Evolutionary conservation across 2,113 vertebrate species (phyloP), one percentile per base, ranked within the genome.

Genomic region (Thalassoma bifasciatum): DNA sequence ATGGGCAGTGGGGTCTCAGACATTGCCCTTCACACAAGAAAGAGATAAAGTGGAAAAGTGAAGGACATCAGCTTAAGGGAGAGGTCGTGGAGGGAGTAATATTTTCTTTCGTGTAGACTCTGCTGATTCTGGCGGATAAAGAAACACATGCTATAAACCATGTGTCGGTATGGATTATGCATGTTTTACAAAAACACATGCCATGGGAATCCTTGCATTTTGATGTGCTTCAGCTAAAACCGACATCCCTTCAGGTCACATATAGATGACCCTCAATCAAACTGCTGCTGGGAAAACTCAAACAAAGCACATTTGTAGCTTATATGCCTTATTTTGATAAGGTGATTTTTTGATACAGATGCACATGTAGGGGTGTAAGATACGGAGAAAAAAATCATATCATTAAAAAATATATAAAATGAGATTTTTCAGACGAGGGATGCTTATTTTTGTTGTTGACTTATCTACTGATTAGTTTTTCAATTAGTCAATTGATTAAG

Each of bases 291-390:
- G 4, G 30, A 12, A 11, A 24, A 23, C 11, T 11, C 1, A 19
- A 34, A 10, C 61, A 47, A 66, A 22, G 0, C 13, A 10, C 2
- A 12, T 64, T 47, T 49, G 30, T 30, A 30, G 30, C 30, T 57
- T 59, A 21, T 12, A 4, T 47, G 14, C 5, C 22, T 63, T 37
- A 51, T 57, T n/a, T 40, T 44, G 75, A 66, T 10, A 22, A 14
- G 21, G 4, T 22, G 19, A 24, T 60, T n/a, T 66, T 64, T 13
- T 62, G n/a, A 71, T 60, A 66, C n/a, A 63, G 46, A 30, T 69
- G 5, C 52, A 69, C 52, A 73, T 68, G 79, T 34, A 77, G n/a
- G n/a, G n/a, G n/a, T n/a, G n/a, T n/a, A n/a, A n/a, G n/a, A n/a
- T n/a, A n/a, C n/a, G n/a, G n/a, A n/a, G n/a, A n/a, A n/a, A n/a